Percentiles rank a stretch among this genome's conserved stretches.
phyloP scores from a whole-genome alignment of 2,797 vertebrate genomes.

The Brachyrhaphis roseni region DNA sequence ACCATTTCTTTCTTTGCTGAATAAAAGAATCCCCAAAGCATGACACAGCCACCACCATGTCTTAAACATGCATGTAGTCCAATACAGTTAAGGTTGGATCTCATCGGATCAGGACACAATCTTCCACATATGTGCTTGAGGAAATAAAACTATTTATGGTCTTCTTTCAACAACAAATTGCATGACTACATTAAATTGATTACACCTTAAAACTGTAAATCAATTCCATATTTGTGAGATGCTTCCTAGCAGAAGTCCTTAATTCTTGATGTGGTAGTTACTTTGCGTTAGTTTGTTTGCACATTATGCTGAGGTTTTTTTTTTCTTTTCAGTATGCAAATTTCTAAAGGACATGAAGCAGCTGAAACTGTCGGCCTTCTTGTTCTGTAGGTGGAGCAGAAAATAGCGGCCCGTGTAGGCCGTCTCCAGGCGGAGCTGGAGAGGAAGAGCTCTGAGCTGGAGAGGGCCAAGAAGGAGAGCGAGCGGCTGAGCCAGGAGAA shows the following conservation, averaged over 20 bases:
- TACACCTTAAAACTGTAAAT: not conserved
- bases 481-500: constrained; percentile 91
- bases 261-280: not conserved
- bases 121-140: not conserved
- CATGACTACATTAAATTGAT: too few relatives aligned
- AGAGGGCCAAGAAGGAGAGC: constrained; percentile 95
- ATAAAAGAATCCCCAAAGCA: not conserved
- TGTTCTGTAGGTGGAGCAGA: constrained; percentile 89
- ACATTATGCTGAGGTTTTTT: not conserved
- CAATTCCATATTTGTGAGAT: not conserved
- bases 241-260: not conserved
- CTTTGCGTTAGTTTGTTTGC: not conserved
- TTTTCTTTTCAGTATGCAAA: not conserved
- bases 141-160: not conserved
- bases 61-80: not conserved
- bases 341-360: not conserved
- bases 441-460: constrained; percentile 94
- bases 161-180: not conserved
- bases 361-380: constrained; percentile 22
- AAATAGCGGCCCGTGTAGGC: constrained; percentile 94
- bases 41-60: not conserved
- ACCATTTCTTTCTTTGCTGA: not conserved
- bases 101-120: not conserved
- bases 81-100: not conserved
- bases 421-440: constrained; percentile 95